Conservation (phyloP, 2,797 vertebrate species). For the Tiaroga cobitis region DNA sequence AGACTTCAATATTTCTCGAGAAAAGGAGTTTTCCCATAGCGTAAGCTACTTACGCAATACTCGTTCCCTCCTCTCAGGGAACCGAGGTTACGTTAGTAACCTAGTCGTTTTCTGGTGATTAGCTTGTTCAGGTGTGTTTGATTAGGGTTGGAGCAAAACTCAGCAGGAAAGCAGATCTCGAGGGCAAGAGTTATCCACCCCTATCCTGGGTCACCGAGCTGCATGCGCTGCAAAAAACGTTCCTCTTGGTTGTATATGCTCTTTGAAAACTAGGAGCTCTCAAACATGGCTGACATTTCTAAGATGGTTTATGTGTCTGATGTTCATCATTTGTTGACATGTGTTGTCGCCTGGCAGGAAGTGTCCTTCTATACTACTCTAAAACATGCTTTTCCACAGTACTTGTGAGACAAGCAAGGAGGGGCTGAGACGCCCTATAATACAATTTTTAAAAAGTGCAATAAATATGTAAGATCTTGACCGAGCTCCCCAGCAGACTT, state of each 20-base stretch:
- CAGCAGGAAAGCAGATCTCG: neutral
- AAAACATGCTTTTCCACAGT: constrained; percentile 34
- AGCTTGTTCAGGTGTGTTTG: constrained; percentile 11
- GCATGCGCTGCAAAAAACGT: neutral
- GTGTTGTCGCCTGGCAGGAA: neutral
- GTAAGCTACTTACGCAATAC: too few species aligned
- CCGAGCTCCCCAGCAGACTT: constrained; percentile 24
- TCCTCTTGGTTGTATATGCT: neutral
- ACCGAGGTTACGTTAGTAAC: too few species aligned
- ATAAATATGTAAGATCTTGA: constrained; percentile 38
- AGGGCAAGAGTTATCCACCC: neutral
- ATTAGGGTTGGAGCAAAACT: neutral
- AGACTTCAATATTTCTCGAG: too few species aligned
- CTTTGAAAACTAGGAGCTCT: neutral
- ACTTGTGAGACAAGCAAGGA: constrained; percentile 32
- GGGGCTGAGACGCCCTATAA: constrained; percentile 10
- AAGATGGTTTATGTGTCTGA: constrained; percentile 9
- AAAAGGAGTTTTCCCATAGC: too few species aligned
- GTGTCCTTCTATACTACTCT: neutral
- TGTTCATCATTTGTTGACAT: constrained; percentile 20
- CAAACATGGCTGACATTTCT: neutral
- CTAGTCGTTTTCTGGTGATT: constrained; percentile 14
- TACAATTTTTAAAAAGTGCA: neutral
- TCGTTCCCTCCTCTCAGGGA: too few species aligned
- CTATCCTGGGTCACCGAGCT: neutral